A percentile compares a stretch with the other conserved stretches of the same genome.
Conservation (phyloP, 2,888 invertebrate species). For the Malacosoma neustria region DNA sequence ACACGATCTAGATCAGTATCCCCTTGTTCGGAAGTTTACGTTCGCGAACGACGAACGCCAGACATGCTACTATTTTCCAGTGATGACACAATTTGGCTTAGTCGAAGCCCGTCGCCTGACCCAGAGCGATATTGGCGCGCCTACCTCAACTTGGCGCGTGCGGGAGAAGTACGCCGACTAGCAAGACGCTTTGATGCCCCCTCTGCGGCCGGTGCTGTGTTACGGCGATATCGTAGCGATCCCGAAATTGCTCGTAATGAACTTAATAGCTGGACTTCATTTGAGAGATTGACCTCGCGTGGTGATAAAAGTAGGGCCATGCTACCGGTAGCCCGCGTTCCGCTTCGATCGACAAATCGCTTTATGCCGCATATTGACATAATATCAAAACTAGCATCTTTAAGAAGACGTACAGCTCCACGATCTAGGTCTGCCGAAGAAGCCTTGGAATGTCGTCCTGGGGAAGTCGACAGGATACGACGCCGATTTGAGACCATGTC, state of each 20-base stretch:
- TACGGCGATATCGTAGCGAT: conserved; percentile 84
- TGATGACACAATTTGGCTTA: conserved; percentile 79
- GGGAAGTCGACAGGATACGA: conserved; percentile 83
- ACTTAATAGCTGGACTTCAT: conserved; percentile 63
- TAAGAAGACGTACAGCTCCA: conserved; percentile 63
- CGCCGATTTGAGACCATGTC: conserved; percentile 83
- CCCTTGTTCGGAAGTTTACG: conserved; percentile 65
- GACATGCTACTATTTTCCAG: conserved; percentile 75
- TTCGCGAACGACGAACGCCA: conserved; percentile 60
- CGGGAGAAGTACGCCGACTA: conserved; percentile 86
- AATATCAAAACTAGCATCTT: conserved; percentile 88
- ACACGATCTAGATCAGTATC: conserved; percentile 66
- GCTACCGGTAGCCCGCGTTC: conserved; percentile 79
- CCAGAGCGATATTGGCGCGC: conserved; percentile 81
- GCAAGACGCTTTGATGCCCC: conserved; percentile 85
- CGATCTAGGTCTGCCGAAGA: conserved; percentile 69
- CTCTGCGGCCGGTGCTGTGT: conserved; percentile 63
- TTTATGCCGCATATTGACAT: conserved; percentile 92
- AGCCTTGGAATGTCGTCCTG: conserved; percentile 69
- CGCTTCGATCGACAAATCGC: conserved; percentile 79
- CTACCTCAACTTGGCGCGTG: conserved; percentile 81
- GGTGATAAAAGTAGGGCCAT: conserved; percentile 45
- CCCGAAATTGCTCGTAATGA: conserved; percentile 81
- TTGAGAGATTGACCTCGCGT: conserved; percentile 43
- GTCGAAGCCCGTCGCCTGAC: conserved; percentile 84